Evolutionary conservation across 1,140 invertebrate genomes (phyloP).

Genomic region (Plectus sambesii): DNA sequence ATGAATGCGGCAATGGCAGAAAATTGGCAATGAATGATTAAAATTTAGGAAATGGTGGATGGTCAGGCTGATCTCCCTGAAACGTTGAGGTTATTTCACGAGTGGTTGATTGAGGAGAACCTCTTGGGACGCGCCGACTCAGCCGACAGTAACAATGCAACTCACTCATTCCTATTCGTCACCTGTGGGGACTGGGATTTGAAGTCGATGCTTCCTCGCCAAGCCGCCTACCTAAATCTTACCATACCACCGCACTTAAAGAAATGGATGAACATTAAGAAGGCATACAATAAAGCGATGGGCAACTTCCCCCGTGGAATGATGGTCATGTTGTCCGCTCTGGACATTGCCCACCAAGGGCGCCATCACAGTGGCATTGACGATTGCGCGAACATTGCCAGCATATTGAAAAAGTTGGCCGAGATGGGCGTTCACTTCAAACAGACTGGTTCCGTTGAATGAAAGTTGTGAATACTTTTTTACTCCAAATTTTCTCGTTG

Average conservation of each 20-base stretch:
- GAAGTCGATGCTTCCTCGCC: constrained; percentile 6
- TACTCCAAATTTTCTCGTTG: too few species aligned
- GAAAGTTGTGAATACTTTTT: too few species aligned
- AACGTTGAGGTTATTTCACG: constrained; percentile 9
- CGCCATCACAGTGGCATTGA: constrained; percentile 25
- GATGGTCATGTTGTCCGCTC: constrained; percentile 6
- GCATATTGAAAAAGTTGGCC: constrained; percentile 14
- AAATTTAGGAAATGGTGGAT: constrained; percentile 22
- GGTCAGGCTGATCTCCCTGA: constrained; percentile 8
- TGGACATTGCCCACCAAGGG: constrained; percentile 14
- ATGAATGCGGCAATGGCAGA: too few species aligned
- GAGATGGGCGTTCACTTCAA: too few species aligned
- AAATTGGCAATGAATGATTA: too few species aligned
- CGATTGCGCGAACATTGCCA: constrained; percentile 18
- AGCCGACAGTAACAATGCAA: too few species aligned
- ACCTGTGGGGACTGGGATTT: constrained; percentile 26
- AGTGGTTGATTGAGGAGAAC: constrained; percentile 16
- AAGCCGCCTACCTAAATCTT: constrained; percentile 10
- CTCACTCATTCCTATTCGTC: too few species aligned
- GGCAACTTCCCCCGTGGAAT: constrained; percentile 16
- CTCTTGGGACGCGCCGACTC: constrained; percentile 9
- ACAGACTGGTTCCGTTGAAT: too few species aligned
- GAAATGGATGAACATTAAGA: constrained; percentile 22
- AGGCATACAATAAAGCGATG: constrained; percentile 9
- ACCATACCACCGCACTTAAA: constrained; percentile 12